Conservation (phyloP, 1,140 invertebrate genomes). For the Temnothorax longispinosus region DNA sequence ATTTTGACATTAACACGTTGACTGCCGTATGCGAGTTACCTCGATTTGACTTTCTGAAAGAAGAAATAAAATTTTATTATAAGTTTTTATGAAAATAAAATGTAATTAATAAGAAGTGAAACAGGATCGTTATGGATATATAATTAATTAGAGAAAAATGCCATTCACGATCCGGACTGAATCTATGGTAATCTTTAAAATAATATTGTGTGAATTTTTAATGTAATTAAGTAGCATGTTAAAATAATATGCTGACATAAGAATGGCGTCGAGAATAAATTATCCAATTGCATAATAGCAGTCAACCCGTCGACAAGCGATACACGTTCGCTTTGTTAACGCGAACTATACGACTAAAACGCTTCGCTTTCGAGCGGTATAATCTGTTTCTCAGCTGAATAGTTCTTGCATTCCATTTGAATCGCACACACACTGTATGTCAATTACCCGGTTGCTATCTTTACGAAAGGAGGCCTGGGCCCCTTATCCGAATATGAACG, state of each 20-base stretch:
- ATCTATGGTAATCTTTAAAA: no score
- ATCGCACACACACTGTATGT: constrained; percentile 20
- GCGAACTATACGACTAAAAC: background rate
- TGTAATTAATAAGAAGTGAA: background rate
- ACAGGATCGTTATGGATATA: no score
- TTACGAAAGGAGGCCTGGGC: constrained; percentile 28
- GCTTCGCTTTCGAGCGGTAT: background rate
- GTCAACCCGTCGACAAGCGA: background rate
- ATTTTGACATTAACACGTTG: background rate
- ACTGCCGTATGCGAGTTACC: background rate
- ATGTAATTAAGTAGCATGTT: background rate
- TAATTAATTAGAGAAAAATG: no score
- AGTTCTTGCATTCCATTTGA: constrained; percentile 37
- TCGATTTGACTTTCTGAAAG: background rate
- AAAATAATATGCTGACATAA: background rate
- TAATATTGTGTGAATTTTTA: no score
- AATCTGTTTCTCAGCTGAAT: constrained; percentile 21
- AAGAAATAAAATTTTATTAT: background rate
- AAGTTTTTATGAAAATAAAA: background rate
- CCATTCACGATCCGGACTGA: no score
- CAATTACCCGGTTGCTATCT: constrained; percentile 44
- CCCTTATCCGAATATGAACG: constrained; percentile 48
- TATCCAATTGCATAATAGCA: background rate
- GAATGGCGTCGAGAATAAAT: background rate
- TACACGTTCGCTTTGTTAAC: background rate